Percentiles rank a stretch among this genome's conserved stretches.
Conservation (phyloP, 2,797 vertebrate genomes). For the Eidolon dupreanum region DNA sequence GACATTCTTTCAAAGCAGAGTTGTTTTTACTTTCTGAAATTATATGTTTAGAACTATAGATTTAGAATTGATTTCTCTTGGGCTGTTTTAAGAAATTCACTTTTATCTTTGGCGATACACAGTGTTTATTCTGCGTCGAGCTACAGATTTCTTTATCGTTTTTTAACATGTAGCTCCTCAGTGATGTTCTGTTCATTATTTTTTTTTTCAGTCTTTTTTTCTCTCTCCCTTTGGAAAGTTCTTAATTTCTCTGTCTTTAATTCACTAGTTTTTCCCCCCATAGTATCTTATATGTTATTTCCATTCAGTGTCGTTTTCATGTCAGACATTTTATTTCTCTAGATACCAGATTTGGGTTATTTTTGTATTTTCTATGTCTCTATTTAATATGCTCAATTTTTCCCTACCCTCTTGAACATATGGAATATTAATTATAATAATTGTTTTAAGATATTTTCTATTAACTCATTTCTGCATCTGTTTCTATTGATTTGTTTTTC, state of each 20-base stretch:
- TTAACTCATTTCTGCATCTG: background rate
- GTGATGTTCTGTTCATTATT: background rate
- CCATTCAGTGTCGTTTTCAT: background rate
- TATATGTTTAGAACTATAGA: background rate
- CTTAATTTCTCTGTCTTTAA: background rate
- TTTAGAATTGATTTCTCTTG: background rate
- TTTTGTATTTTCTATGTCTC: background rate
- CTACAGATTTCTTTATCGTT: background rate
- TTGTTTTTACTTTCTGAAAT: conserved; percentile 6
- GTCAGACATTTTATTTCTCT: background rate
- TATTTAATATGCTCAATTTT: background rate
- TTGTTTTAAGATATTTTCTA: background rate
- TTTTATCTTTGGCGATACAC: background rate
- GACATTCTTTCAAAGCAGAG: background rate
- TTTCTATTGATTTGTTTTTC: background rate
- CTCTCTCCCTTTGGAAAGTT: background rate
- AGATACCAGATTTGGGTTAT: background rate
- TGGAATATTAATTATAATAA: background rate
- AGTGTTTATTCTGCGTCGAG: background rate
- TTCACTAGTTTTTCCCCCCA: background rate
- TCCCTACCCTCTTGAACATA: background rate
- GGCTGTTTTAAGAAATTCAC: background rate
- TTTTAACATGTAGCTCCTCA: background rate
- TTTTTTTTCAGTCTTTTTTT: background rate
- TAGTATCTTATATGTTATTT: background rate